Percentiles rank a stretch among this genome's conserved stretches.
phyloP scores from a whole-genome alignment of 2,113 vertebrate species.

The Noctilio leporinus region DNA sequence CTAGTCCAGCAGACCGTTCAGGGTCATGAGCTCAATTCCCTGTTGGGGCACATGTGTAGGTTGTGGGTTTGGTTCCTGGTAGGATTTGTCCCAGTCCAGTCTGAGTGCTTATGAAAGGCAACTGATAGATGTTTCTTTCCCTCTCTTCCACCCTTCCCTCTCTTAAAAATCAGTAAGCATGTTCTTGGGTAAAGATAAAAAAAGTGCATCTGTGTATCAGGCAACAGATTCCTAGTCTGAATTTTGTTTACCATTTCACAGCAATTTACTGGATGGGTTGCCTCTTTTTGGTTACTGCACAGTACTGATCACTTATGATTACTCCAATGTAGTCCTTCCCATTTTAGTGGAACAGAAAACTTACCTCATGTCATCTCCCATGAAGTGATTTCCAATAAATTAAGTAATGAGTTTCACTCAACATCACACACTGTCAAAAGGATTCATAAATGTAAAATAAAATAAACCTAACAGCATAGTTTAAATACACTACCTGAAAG shows the following conservation, averaged over 20 bases:
- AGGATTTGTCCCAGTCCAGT: too few species aligned
- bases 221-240: neutral
- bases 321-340: neutral
- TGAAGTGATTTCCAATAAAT: neutral
- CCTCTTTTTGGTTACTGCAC: neutral
- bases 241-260: neutral
- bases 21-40: too few species aligned
- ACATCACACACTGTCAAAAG: neutral
- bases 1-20: too few species aligned
- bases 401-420: neutral
- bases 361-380: neutral
- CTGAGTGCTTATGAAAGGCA: too few species aligned
- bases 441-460: neutral
- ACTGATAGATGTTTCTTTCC: too few species aligned
- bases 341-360: neutral
- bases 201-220: neutral
- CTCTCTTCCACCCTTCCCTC: too few species aligned
- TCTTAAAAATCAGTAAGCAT: too few species aligned
- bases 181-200: neutral
- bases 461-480: neutral
- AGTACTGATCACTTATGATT: neutral
- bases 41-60: too few species aligned
- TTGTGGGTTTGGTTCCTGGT: too few species aligned
- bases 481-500: constrained; percentile 87
- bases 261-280: neutral